These are phyloP conservation scores for Hydraecia micacea DNA, from an alignment of 2,888 invertebrate genomes.

Conservation along the genomic window DNA sequence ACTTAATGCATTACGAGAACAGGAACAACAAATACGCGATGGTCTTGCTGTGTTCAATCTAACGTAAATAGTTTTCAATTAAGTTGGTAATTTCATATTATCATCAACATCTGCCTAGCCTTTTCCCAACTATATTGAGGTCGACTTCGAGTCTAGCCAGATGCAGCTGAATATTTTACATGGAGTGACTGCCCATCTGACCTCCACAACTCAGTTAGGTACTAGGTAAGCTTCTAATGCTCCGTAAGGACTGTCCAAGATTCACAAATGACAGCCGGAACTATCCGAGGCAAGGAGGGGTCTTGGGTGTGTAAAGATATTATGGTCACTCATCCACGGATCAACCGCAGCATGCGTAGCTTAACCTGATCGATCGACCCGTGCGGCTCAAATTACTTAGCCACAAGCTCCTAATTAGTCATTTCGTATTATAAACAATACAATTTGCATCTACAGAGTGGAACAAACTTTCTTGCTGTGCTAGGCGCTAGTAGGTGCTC, in stretches of 20 bases:
- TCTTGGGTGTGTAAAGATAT: not conserved
- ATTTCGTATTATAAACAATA: not conserved
- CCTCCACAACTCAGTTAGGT: not conserved
- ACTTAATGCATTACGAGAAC: slow-evolving; percentile 90
- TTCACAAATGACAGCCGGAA: not conserved
- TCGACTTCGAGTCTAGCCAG: not conserved
- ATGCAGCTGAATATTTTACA: no score
- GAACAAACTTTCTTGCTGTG: not conserved
- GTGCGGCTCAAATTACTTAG: not conserved
- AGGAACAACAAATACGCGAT: slow-evolving; percentile 92
- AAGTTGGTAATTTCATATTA: not conserved
- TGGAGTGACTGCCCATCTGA: not conserved
- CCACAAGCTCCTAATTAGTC: not conserved
- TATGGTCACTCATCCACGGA: not conserved
- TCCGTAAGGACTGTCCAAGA: not conserved
- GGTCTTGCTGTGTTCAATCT: slow-evolving; percentile 95
- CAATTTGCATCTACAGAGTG: not conserved
- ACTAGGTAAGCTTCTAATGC: not conserved
- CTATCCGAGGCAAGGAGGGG: no score
- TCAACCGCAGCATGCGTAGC: not conserved
- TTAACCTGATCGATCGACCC: not conserved
- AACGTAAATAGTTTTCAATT: slow-evolving; percentile 77
- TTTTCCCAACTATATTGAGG: not conserved
- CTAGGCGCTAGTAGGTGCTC: not conserved
- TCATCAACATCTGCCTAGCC: not conserved